phyloP scores from a whole-genome alignment of 2,888 invertebrate genomes.

The Mesopsocus fuscifrons region DNA sequence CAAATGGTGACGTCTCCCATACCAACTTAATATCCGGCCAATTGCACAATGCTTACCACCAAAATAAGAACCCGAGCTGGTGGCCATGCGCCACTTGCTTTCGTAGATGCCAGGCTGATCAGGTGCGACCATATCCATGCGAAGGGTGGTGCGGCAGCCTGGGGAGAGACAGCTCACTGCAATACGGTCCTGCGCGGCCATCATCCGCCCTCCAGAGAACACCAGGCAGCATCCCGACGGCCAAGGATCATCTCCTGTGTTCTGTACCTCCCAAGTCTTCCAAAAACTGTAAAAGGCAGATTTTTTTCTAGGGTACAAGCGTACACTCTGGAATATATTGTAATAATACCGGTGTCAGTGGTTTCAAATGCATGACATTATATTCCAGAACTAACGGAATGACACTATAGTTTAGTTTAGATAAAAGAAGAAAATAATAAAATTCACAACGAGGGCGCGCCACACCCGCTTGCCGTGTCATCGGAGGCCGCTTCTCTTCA shows the following conservation, averaged over 20 bases:
- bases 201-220: conserved; percentile 46
- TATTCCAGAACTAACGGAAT: neutral
- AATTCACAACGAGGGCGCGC: too few species aligned
- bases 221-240: conserved; percentile 64
- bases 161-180: conserved; percentile 53
- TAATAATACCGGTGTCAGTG: too few species aligned
- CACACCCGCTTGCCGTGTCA: too few species aligned
- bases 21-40: too few species aligned
- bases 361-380: too few species aligned
- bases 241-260: conserved; percentile 75
- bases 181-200: conserved; percentile 34
- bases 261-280: conserved; percentile 77
- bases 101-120: conserved; percentile 50
- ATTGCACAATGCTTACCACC: conserved; percentile 73
- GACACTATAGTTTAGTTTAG: neutral
- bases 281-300: too few species aligned
- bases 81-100: conserved; percentile 80
- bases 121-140: conserved; percentile 66
- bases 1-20: too few species aligned
- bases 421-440: too few species aligned
- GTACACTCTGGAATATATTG: too few species aligned
- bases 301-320: too few species aligned
- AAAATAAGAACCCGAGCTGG: conserved; percentile 72
- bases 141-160: conserved; percentile 54
- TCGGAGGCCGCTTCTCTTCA: too few species aligned